Conservation (phyloP, 2,113 vertebrate species). For the Actenoides lindsayi region DNA sequence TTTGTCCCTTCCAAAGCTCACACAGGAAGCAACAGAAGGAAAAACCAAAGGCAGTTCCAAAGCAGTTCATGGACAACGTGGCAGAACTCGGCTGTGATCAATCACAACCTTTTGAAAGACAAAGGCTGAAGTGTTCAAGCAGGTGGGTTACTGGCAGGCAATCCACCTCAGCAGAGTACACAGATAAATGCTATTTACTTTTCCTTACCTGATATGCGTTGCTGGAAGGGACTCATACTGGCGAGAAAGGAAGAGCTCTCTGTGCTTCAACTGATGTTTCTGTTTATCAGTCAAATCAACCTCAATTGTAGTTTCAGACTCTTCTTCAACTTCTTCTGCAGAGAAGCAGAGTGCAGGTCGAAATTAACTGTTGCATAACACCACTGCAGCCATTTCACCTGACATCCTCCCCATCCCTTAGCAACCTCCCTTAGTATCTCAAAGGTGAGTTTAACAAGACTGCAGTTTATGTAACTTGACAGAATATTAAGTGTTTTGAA, state of each 20-base stretch:
- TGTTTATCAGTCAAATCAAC: slow-evolving; percentile 95
- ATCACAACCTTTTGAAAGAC: background rate
- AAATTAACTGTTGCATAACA: slow-evolving; percentile 58
- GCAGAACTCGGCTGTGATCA: background rate
- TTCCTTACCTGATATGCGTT: slow-evolving; percentile 90
- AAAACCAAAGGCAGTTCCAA: background rate
- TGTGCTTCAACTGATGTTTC: slow-evolving; percentile 95
- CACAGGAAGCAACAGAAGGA: background rate
- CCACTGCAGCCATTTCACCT: slow-evolving; percentile 18
- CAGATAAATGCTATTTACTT: background rate
- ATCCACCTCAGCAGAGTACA: background rate
- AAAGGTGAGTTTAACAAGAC: slow-evolving; percentile 18
- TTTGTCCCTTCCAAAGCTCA: background rate
- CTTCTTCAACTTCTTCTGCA: slow-evolving; percentile 97
- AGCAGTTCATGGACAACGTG: background rate
- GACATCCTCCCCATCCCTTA: slow-evolving; percentile 22
- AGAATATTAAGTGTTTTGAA: slow-evolving; percentile 37
- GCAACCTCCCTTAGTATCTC: slow-evolving; percentile 24
- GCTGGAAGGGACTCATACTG: slow-evolving; percentile 96
- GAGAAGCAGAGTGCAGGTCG: slow-evolving; percentile 63
- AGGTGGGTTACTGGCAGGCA: background rate
- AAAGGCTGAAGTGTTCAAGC: background rate
- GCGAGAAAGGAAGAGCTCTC: slow-evolving; percentile 95
- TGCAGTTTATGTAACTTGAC: slow-evolving; percentile 45
- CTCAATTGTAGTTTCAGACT: slow-evolving; percentile 89